These are phyloP conservation scores for Periophthalmus magnuspinnatus DNA, from an alignment of 2,797 vertebrate species.

Conservation along the genomic window DNA sequence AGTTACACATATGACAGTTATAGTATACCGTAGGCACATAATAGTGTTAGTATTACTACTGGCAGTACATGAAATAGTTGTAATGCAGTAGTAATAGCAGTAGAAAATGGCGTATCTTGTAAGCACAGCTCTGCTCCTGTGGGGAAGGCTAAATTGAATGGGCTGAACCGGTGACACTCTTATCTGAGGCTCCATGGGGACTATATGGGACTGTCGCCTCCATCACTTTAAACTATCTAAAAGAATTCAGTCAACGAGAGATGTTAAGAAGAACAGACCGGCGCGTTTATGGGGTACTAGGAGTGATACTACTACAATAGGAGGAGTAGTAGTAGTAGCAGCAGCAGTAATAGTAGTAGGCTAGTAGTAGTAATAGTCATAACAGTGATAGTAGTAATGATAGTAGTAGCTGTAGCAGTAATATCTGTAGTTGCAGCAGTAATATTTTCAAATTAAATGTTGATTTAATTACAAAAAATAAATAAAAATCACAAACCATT, in stretches of 20 bases:
- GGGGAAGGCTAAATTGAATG: constrained; percentile 1
- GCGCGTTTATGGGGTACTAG: not conserved
- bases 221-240: not conserved
- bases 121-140: not conserved
- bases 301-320: not conserved
- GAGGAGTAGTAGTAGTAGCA: not conserved
- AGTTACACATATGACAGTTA: too few relatives aligned
- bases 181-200: not conserved
- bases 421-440: too few relatives aligned
- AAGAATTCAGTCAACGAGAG: not conserved
- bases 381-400: too few relatives aligned
- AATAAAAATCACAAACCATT: too few relatives aligned
- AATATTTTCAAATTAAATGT: too few relatives aligned
- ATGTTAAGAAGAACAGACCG: not conserved
- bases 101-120: not conserved
- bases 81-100: not conserved
- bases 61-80: not conserved
- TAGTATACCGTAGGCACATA: not conserved
- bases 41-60: not conserved
- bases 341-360: not conserved
- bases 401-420: too few relatives aligned
- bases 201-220: not conserved
- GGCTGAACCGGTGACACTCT: constrained; percentile 8
- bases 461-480: too few relatives aligned
- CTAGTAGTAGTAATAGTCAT: too few relatives aligned